Conservation (phyloP, 2,797 vertebrate genomes). For the Hydrolagus colliei region DNA sequence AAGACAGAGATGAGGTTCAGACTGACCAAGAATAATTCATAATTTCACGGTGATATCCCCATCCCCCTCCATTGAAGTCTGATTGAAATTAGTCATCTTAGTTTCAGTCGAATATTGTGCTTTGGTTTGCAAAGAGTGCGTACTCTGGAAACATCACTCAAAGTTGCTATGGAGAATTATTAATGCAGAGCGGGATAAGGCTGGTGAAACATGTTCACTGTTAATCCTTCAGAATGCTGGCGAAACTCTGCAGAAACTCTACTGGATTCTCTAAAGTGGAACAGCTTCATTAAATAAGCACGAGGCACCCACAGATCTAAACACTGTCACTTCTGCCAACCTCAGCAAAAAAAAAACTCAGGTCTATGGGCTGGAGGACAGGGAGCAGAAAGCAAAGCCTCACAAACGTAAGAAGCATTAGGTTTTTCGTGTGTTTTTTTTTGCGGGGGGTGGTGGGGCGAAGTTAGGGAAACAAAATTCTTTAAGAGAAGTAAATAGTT, state of each 20-base stretch:
- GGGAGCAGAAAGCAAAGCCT: conserved; percentile 4
- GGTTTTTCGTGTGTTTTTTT: too few species aligned
- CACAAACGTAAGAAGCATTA: background rate
- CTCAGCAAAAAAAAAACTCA: background rate
- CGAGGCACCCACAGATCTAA: background rate
- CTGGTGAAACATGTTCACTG: background rate
- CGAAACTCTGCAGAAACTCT: background rate
- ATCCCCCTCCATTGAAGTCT: background rate
- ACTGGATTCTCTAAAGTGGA: background rate
- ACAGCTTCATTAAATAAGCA: background rate
- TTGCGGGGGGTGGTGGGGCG: too few species aligned
- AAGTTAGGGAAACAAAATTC: too few species aligned
- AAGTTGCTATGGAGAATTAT: background rate
- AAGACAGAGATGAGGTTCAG: too few species aligned
- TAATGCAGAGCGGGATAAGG: background rate
- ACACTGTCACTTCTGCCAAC: background rate
- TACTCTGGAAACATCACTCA: background rate
- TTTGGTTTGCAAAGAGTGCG: background rate
- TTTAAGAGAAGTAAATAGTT: background rate
- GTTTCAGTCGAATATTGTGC: background rate
- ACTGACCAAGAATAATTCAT: background rate
- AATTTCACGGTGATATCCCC: background rate
- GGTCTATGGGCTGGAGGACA: background rate
- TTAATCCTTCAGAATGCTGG: background rate
- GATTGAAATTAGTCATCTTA: background rate